These are phyloP conservation scores for Prosapia bicincta DNA, from an alignment of 2,888 invertebrate species.

Conservation along the genomic window DNA sequence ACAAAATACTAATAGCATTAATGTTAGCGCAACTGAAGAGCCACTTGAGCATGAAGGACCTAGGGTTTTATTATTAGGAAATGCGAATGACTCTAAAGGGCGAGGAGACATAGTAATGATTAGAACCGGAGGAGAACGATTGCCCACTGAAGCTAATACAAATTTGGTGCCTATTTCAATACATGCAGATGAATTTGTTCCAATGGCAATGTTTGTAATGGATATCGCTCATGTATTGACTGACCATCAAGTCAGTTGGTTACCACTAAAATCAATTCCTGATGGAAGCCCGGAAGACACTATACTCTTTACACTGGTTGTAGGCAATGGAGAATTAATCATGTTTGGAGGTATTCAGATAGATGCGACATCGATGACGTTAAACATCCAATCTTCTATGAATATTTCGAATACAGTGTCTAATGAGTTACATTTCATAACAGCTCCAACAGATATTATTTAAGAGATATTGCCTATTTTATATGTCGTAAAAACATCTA, in stretches of 20 bases:
- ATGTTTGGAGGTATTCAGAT: conserved; percentile 96
- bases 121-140: no score
- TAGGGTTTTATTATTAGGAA: no score
- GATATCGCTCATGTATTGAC: conserved; percentile 72
- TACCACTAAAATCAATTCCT: conserved; percentile 64
- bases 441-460: conserved; percentile 51
- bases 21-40: no score
- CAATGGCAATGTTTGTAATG: conserved; percentile 78
- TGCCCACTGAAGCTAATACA: no score
- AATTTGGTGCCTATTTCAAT: no score
- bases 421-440: conserved; percentile 72
- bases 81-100: no score
- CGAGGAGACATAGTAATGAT: no score
- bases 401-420: conserved; percentile 61
- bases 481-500: no score
- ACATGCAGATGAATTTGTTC: no score
- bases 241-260: conserved; percentile 65
- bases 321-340: conserved; percentile 87
- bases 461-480: no score
- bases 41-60: no score
- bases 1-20: no score
- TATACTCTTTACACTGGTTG: conserved; percentile 83
- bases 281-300: conserved; percentile 80
- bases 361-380: conserved; percentile 47
- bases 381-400: conserved; percentile 42